These are phyloP conservation scores for Crotalus tigris DNA, from an alignment of 2,113 vertebrate genomes.

Conservation along the genomic window DNA sequence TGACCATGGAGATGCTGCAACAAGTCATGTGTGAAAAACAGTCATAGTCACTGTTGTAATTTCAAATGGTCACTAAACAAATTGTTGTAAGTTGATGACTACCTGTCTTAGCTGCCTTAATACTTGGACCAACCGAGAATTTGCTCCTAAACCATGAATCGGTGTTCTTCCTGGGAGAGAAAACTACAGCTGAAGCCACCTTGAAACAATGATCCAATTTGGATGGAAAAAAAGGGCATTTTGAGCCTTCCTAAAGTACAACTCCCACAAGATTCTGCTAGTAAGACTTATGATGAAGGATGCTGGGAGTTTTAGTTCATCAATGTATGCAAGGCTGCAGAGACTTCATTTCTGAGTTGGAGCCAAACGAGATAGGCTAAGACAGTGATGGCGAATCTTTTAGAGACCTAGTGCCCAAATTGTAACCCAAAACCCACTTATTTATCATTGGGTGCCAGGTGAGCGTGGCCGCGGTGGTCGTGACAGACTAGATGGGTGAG, in stretches of 20 bases:
- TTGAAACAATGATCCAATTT: background rate
- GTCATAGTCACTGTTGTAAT: background rate
- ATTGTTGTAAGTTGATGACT: background rate
- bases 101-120: background rate
- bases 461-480: no score
- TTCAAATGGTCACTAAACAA: background rate
- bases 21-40: background rate
- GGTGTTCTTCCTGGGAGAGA: background rate
- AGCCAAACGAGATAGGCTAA: background rate
- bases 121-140: background rate
- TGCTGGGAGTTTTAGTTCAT: background rate
- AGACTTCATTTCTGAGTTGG: background rate
- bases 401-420: no score
- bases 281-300: background rate
- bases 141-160: background rate
- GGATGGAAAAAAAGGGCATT: background rate
- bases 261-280: background rate
- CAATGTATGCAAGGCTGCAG: background rate
- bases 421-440: no score
- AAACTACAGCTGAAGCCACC: background rate
- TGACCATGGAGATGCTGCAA: background rate
- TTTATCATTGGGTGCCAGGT: no score
- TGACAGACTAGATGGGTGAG: no score
- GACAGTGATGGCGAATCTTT: no score
- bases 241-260: background rate